phyloP scores from a whole-genome alignment of 2,797 vertebrate species.

The Acanthiza pusilla region DNA sequence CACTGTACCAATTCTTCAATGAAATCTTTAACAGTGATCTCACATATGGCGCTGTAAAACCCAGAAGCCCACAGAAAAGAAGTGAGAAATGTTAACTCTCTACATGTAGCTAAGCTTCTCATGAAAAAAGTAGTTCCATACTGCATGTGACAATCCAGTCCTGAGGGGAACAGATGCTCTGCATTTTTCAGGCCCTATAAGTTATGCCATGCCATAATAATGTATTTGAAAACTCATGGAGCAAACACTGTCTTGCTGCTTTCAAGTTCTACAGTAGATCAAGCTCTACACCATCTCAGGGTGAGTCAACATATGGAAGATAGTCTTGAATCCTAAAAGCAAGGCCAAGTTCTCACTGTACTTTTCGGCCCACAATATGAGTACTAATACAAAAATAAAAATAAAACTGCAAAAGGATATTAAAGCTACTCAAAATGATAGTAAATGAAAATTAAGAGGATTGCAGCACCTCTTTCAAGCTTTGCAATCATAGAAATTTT shows the following conservation, averaged over 20 bases:
- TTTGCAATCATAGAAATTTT: neutral
- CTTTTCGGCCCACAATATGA: neutral
- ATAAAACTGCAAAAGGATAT: neutral
- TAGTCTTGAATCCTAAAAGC: neutral
- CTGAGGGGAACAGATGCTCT: neutral
- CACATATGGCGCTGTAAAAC: neutral
- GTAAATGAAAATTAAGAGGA: neutral
- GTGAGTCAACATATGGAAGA: neutral
- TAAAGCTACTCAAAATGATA: neutral
- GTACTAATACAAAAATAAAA: neutral
- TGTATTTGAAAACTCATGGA: neutral
- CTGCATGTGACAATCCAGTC: neutral
- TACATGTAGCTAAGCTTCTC: neutral
- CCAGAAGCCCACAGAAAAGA: neutral
- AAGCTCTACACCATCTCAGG: neutral
- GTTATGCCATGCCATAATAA: neutral
- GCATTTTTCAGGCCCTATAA: neutral
- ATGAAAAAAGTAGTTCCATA: neutral
- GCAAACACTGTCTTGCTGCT: neutral
- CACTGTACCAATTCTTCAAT: neutral
- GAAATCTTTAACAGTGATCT: neutral
- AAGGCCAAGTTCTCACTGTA: neutral
- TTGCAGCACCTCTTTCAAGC: neutral
- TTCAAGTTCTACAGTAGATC: neutral
- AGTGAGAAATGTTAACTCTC: neutral